phyloP scores from a whole-genome alignment of 2,797 vertebrate species.

The Eulemur rubriventer region DNA sequence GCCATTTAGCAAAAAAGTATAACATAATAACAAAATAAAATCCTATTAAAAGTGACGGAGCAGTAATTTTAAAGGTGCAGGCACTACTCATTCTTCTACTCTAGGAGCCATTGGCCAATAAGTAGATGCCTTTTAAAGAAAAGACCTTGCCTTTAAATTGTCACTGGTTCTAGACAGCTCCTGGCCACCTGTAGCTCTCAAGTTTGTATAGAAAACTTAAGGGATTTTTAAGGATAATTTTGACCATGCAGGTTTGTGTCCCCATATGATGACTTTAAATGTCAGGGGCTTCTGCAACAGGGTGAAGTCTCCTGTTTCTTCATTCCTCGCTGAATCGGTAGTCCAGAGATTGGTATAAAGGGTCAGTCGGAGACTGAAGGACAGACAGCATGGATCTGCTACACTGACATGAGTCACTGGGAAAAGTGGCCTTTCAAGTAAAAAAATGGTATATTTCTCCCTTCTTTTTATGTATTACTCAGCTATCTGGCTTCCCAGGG shows the following conservation, averaged over 20 bases:
- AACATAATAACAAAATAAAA: neutral
- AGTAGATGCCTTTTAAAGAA: neutral
- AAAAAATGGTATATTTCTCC: neutral
- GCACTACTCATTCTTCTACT: neutral
- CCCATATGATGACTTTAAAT: neutral
- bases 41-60: neutral
- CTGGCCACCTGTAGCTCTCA: neutral
- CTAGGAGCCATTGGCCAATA: no score
- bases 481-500: neutral
- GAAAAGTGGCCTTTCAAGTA: neutral
- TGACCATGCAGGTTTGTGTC: neutral
- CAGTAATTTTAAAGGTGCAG: neutral
- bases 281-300: neutral
- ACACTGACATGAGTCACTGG: fast-evolving
- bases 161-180: no score
- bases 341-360: neutral
- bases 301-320: neutral
- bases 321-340: neutral
- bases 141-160: neutral
- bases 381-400: fast-evolving
- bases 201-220: neutral
- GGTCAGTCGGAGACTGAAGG: neutral
- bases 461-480: neutral
- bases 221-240: neutral
- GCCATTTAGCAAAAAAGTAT: neutral